Evolutionary conservation across 2,888 invertebrate species (phyloP).

Genomic region (Smittia aterrima): DNA sequence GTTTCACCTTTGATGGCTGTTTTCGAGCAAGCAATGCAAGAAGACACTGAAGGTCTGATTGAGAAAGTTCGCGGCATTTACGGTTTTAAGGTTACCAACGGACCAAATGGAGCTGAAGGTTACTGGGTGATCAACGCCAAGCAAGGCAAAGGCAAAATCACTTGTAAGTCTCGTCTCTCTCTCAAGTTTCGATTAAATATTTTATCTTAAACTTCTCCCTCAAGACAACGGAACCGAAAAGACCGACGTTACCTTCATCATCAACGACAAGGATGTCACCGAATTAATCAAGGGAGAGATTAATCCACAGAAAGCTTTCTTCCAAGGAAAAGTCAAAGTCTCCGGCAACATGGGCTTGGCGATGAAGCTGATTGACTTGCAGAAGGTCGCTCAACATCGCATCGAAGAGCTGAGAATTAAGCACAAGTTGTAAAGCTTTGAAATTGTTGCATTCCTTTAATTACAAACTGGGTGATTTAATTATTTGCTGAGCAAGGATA

Average conservation of each 20-base stretch:
- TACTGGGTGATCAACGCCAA: conserved; percentile 93
- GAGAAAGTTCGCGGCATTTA: conserved; percentile 85
- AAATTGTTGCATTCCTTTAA: neutral
- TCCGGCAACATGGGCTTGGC: conserved; percentile 96
- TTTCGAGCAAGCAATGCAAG: conserved; percentile 75
- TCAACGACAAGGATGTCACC: conserved; percentile 84
- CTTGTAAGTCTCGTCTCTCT: no score
- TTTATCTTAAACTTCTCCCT: no score
- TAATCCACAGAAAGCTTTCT: conserved; percentile 93
- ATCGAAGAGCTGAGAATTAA: conserved; percentile 68
- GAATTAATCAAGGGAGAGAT: conserved; percentile 87
- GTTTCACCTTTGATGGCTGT: conserved; percentile 78
- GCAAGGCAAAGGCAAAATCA: conserved; percentile 81
- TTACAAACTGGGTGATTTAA: conserved; percentile 25
- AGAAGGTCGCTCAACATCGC: conserved; percentile 61
- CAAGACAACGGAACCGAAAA: conserved; percentile 79
- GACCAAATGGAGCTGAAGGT: conserved; percentile 72
- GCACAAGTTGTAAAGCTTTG: conserved; percentile 62
- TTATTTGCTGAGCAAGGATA: neutral
- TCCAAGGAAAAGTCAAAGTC: conserved; percentile 94
- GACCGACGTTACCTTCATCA: conserved; percentile 84
- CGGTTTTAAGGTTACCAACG: conserved; percentile 83
- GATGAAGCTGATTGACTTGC: conserved; percentile 86
- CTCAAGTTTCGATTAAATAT: no score
- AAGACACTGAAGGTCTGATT: conserved; percentile 76